Evolutionary conservation across 2,888 invertebrate species (phyloP), one percentile per base, ranked within the genome.

Genomic region (Melanargia galathea): DNA sequence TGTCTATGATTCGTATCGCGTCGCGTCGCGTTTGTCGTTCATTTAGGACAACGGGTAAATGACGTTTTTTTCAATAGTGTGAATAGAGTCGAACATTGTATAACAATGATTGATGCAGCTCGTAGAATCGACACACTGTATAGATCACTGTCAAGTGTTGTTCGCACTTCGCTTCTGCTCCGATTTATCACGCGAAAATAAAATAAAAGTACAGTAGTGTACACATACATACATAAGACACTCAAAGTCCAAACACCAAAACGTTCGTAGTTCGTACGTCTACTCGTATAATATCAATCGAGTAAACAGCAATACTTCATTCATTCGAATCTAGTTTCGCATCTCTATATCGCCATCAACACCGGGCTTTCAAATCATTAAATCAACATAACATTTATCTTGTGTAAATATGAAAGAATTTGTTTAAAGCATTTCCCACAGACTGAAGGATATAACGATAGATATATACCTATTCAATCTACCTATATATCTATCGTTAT

Each of bases 361-460:
- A 62, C 56, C 58, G 26, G n/a, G 57, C 60, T 65, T 64, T 70
- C 68, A 66, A 68, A 68, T 60, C 62, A 61, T 66, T 65, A 65
- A 60, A 68, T 57, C 60, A 57, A 60, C 56, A 38, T 40, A 59
- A 60, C 59, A 58, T 49, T 60, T 59, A 66, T 65, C 49, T 65
- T 60, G 63, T 63, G 45, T 65, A 61, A 67, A 67, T 60, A 65
- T 65, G 56, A 63, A 66, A 60, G 45, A 63, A 52, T 65, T 51
- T 24, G 55, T 55, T 55, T 33, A 63, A 63, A 69, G 52, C 35
- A 20, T 52, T 35, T 11, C 20, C 7, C 33, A n/a, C 18, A 52
- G 33, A 35, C 52, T 49, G 30, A 7, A 13, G n/a, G 49, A n/a
- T 22, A n/a, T n/a, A n/a, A n/a, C n/a, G n/a, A n/a, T n/a, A n/a